Conservation (phyloP, 2,797 vertebrate species). For the Typhlichthys subterraneus region DNA sequence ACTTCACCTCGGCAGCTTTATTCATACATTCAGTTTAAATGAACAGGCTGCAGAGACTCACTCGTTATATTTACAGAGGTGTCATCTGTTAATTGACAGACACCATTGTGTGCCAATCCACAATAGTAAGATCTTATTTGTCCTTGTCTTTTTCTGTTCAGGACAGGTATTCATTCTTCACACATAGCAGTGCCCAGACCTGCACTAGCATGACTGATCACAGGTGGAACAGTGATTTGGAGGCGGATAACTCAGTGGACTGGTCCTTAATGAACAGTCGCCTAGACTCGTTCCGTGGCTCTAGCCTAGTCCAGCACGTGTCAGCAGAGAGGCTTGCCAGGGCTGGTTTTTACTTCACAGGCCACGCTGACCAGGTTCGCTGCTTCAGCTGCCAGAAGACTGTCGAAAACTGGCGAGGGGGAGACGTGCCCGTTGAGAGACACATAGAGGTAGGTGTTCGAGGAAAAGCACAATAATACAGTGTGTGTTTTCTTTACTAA, state of each 20-base stretch:
- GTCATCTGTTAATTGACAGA: not conserved
- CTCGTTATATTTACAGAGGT: not conserved
- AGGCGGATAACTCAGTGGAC: conserved; percentile 63
- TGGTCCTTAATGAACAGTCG: conserved; percentile 79
- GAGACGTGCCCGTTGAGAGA: conserved; percentile 82
- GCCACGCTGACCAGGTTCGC: conserved; percentile 83
- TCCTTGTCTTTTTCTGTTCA: conserved; percentile 32
- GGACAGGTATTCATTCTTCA: conserved; percentile 16
- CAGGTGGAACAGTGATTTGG: conserved; percentile 46
- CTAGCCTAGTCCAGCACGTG: conserved; percentile 76
- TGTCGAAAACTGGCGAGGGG: conserved; percentile 86
- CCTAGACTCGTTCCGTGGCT: conserved; percentile 81
- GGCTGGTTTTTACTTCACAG: conserved; percentile 91
- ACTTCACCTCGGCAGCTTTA: too few relatives aligned
- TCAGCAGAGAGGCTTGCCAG: conserved; percentile 79
- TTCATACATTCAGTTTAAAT: too few relatives aligned
- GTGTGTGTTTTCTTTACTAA: too few relatives aligned
- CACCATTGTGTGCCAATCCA: not conserved
- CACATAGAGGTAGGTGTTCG: conserved; percentile 73
- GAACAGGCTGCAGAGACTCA: too few relatives aligned
- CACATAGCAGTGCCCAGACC: conserved; percentile 7
- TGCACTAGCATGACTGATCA: conserved; percentile 58
- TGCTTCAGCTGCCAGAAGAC: conserved; percentile 87
- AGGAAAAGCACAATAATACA: too few relatives aligned
- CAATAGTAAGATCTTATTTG: not conserved